Evolutionary conservation across 2,888 invertebrate genomes (phyloP), one percentile per base, ranked within the genome.

Genomic region (Eupeodes latifasciatus): DNA sequence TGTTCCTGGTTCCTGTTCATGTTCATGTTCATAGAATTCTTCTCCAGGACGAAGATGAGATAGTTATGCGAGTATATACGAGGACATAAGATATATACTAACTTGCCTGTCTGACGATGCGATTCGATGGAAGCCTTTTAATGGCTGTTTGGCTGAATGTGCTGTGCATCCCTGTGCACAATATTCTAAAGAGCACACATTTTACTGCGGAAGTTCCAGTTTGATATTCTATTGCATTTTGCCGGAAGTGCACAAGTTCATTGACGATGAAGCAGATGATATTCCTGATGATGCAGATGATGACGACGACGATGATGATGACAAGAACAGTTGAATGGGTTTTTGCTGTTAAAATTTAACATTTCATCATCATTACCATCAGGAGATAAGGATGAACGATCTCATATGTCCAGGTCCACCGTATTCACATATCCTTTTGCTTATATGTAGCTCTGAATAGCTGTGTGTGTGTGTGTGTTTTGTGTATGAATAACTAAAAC

Each of bases 221-320:
- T 81, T 85, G 81, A 85, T 71, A 78, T 81, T 85, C 88, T 78
- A 81, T 81, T 88, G 88, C 85, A 81, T 85, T 27, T 85, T 85
- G 64, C 64, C 88, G 85, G 88, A 88, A 88, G 88, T 85, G 85
- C 81, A 88, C 88, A 85, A 88, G 88, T 85, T 88, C 88, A 88
- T 85, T 81, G 88, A 85, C 67, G 84, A 88, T 59, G 84, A 88
- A 75, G 87, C 84, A 72, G 83, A 75, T 34, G 76, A 81, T 59
- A 27, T 27, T 27, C 27, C 27, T 27, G 27, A 27, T 27, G 27
- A 27, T 27, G 27, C 27, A 27, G 80, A 80, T 44, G 40, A 36
- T 81, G 88, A 85, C 62, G 84, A 87, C 53, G 84, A 87, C 71
- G 87, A 87, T 77, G 83, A 75, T 34, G 76, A 81, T 59, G 80